These are phyloP conservation scores for Brevimyrus niger DNA, from an alignment of 2,113 vertebrate species.

Conservation along the genomic window DNA sequence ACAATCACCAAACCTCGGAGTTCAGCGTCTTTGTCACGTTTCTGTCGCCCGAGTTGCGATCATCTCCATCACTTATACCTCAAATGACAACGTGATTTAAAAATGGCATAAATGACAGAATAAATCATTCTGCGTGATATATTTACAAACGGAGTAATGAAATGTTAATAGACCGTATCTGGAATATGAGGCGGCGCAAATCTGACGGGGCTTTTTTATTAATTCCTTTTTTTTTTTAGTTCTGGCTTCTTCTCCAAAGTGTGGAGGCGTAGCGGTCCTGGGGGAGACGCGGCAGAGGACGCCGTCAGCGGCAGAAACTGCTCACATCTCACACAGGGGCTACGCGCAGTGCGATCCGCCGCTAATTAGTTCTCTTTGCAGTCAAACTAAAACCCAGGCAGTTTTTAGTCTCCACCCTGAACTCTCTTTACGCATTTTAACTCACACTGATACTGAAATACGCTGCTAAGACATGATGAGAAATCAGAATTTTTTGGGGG, in stretches of 20 bases:
- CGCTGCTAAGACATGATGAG: not conserved
- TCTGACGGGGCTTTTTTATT: not conserved
- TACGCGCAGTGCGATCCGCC: not conserved
- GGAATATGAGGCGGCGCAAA: not conserved
- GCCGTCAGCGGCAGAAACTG: not conserved
- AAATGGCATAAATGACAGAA: not conserved
- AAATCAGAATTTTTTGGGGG: not conserved
- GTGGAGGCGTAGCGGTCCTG: constrained; percentile 16
- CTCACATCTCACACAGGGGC: not conserved
- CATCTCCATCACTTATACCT: not conserved
- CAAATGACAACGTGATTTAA: not conserved
- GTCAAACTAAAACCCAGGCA: not conserved
- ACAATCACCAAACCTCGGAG: not conserved
- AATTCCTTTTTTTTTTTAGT: not conserved
- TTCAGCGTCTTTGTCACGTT: too few species aligned
- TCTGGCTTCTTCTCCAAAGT: constrained; percentile 1
- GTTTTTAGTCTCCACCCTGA: not conserved
- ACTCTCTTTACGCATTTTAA: not conserved
- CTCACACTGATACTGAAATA: not conserved
- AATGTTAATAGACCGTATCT: not conserved
- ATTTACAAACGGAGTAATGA: not conserved
- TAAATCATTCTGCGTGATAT: not conserved
- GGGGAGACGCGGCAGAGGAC: constrained; percentile 7
- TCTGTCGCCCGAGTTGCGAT: not conserved
- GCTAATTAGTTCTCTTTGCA: not conserved